These are phyloP conservation scores for Pharmacophagus antenor DNA, from an alignment of 2,888 invertebrate genomes.

Conservation along the genomic window DNA sequence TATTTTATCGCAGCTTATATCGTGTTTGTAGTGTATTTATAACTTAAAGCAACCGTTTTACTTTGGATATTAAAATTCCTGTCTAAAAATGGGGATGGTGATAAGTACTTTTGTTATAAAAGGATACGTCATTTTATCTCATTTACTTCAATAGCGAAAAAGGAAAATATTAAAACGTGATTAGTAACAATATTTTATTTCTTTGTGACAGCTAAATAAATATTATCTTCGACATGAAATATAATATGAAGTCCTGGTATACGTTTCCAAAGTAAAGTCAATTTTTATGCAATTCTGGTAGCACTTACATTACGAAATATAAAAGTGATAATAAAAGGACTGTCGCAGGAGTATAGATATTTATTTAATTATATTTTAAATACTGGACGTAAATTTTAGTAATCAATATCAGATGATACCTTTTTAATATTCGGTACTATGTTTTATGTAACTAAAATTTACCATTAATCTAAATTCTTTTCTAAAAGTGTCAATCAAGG, in stretches of 20 bases:
- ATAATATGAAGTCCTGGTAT: neutral
- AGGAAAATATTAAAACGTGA: too few relatives aligned
- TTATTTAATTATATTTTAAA: neutral
- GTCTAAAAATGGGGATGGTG: too few relatives aligned
- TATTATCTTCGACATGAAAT: neutral
- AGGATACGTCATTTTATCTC: too few relatives aligned
- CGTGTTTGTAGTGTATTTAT: too few relatives aligned
- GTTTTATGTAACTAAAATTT: too few relatives aligned
- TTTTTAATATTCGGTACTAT: neutral
- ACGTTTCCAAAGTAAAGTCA: slow-evolving; percentile 1
- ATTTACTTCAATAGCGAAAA: too few relatives aligned
- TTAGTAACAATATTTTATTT: neutral
- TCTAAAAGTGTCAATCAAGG: too few relatives aligned
- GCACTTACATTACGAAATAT: neutral
- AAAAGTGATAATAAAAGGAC: neutral
- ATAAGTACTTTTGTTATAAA: too few relatives aligned
- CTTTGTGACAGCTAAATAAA: neutral
- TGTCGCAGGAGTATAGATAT: neutral
- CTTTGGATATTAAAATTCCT: too few relatives aligned
- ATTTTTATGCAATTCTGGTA: neutral
- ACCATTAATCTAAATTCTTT: too few relatives aligned
- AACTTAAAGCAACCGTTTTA: too few relatives aligned
- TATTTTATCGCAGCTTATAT: too few relatives aligned
- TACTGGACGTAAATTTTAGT: neutral
- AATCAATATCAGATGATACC: neutral